phyloP scores from a whole-genome alignment of 2,888 invertebrate genomes.

The Ormyrus nitidulus region DNA sequence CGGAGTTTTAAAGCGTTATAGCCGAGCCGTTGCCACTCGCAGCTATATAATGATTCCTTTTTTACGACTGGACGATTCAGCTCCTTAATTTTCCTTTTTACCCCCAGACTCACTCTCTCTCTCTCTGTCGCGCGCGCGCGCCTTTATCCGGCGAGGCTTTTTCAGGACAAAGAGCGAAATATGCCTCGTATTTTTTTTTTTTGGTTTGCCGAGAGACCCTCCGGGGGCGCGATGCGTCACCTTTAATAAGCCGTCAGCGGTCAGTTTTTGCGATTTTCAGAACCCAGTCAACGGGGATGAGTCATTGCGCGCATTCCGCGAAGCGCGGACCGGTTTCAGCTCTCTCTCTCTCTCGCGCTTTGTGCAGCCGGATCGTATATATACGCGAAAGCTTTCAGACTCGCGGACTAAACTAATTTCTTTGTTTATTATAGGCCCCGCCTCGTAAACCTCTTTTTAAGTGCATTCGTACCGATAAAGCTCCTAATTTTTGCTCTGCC shows the following conservation, averaged over 20 bases:
- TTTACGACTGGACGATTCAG: conserved; percentile 46
- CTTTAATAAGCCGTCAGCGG: conserved; percentile 3
- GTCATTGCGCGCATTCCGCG: conserved; percentile 21
- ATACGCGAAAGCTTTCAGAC: too few relatives aligned
- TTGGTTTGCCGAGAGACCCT: neutral
- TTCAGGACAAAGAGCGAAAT: conserved; percentile 40
- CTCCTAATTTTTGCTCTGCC: too few relatives aligned
- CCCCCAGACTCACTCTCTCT: neutral
- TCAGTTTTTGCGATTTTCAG: conserved; percentile 15
- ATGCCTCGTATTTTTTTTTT: too few relatives aligned
- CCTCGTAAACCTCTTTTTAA: too few relatives aligned
- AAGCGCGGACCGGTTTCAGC: conserved; percentile 31
- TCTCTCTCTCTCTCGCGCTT: neutral
- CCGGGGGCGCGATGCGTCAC: neutral
- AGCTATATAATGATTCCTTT: conserved; percentile 57
- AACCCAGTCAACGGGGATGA: conserved; percentile 26
- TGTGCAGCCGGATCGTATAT: too few relatives aligned
- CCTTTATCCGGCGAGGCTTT: conserved; percentile 17
- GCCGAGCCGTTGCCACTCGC: conserved; percentile 50
- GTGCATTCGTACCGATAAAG: too few relatives aligned
- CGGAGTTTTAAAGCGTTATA: conserved; percentile 35
- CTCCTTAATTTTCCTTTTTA: conserved; percentile 57
- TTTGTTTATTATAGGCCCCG: too few relatives aligned
- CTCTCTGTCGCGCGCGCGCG: neutral
- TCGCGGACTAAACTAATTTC: too few relatives aligned